Evolutionary conservation across 2,113 vertebrate genomes (phyloP).

Genomic region (Seriola quinqueradiata): DNA sequence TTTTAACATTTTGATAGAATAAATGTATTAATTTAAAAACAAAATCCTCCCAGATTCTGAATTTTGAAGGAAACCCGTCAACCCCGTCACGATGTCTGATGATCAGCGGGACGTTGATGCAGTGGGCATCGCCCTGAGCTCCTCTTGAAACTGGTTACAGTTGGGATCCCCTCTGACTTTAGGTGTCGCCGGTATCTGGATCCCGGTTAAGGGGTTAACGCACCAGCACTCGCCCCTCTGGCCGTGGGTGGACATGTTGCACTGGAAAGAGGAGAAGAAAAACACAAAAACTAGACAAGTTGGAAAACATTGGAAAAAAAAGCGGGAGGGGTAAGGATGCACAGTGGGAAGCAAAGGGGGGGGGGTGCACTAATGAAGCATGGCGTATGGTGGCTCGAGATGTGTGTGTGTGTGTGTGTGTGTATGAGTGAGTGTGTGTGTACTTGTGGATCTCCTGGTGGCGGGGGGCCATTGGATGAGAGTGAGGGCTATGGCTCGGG

Average conservation of each 20-base stretch:
- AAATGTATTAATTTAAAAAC: neutral
- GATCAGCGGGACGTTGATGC: conserved; percentile 4
- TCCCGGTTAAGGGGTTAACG: conserved; percentile 92
- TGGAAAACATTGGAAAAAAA: conserved; percentile 58
- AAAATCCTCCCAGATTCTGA: neutral
- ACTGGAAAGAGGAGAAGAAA: conserved; percentile 84
- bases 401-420: conserved; percentile 35
- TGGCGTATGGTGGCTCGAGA: conserved; percentile 52
- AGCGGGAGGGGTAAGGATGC: conserved; percentile 51
- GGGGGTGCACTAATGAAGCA: conserved; percentile 73
- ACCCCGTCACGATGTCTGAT: neutral
- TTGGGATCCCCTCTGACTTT: conserved; percentile 94
- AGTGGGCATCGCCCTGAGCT: conserved; percentile 58
- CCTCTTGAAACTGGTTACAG: conserved; percentile 91
- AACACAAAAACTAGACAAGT: conserved; percentile 69
- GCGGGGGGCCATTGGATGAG: conserved; percentile 61
- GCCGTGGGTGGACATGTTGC: conserved; percentile 96
- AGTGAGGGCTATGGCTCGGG: conserved; percentile 63
- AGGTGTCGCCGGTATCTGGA: conserved; percentile 89
- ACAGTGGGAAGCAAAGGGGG: conserved; percentile 67
- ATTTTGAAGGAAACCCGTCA: neutral
- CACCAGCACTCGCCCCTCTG: conserved; percentile 98
- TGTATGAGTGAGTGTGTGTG: conserved; percentile 18
- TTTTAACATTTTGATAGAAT: neutral
- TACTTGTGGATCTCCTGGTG: conserved; percentile 28